Evolutionary conservation across 2,888 invertebrate species (phyloP), one percentile per base, ranked within the genome.

Genomic region (Celastrina argiolus): DNA sequence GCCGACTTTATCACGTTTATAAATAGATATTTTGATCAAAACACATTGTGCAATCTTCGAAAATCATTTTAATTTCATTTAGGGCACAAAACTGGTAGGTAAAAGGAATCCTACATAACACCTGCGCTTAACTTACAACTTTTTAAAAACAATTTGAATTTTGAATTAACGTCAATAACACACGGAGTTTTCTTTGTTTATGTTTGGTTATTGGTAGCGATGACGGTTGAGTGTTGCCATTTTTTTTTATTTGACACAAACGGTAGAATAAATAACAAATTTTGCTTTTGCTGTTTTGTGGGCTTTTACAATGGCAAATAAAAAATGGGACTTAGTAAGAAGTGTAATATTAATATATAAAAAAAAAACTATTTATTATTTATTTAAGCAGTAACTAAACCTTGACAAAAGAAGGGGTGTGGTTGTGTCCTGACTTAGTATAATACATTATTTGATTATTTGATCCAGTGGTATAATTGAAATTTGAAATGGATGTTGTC

Each of bases 141-240:
- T 83, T 78, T 74, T 66, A 66, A 73, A n/a, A n/a, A n/a, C n/a
- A n/a, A n/a, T n/a, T n/a, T n/a, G n/a, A n/a, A n/a, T n/a, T 79
- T 85, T 84, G 85, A 87, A 85, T 75, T 86, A 86, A 87, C 86
- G 87, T 85, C 83, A 83, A 74, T 72, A 75, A 75, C 71, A 72
- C 70, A 73, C 72, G 65, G 68, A 67, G 74, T 68, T 70, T 76
- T 74, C 74, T 78, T 83, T 84, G 83, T 84, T 83, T 84, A 82
- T 77, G 78, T 83, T 83, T 79, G 77, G 42, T 31, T 31, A 42
- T 83, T 79, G 77, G 42, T 31, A 42, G 58, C 31, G 28, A 6
- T 5, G 22, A n/a, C 7, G 22, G 7, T 14, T 39, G 45, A 26
- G 56, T 64, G 56, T 56, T 64, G 36, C 56, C 34, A 56, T 1